These are phyloP conservation scores for Linyphia triangularis DNA, from an alignment of 2,888 invertebrate species.

Conservation along the genomic window DNA sequence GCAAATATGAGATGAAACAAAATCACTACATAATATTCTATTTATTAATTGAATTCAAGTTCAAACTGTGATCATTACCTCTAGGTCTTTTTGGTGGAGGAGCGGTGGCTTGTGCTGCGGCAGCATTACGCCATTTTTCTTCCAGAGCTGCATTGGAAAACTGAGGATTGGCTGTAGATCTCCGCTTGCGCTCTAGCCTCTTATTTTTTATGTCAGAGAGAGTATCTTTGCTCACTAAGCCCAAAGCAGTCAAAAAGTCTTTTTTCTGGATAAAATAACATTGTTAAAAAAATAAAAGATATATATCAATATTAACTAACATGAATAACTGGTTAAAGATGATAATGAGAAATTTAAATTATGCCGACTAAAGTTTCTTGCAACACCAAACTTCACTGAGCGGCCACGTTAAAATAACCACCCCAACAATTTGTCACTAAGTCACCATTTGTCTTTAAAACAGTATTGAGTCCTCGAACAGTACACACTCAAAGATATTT, in stretches of 20 bases:
- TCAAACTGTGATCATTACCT: too few relatives aligned
- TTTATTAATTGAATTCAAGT: too few relatives aligned
- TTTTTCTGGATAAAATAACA: conserved; percentile 75
- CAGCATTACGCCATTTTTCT: conserved; percentile 76
- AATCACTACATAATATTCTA: too few relatives aligned
- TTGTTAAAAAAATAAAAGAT: neutral
- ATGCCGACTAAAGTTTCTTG: neutral
- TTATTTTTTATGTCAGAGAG: conserved; percentile 78
- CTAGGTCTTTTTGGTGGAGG: conserved; percentile 62
- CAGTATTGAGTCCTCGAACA: too few relatives aligned
- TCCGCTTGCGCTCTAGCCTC: conserved; percentile 79
- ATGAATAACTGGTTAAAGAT: neutral
- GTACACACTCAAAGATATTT: too few relatives aligned
- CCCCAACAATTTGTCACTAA: too few relatives aligned
- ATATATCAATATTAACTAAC: too few relatives aligned
- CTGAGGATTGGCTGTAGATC: conserved; percentile 80
- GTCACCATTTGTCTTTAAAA: too few relatives aligned
- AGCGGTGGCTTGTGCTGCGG: conserved; percentile 58
- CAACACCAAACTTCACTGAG: too few relatives aligned
- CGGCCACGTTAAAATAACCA: too few relatives aligned
- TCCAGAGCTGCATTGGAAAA: conserved; percentile 79
- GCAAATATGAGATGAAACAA: too few relatives aligned
- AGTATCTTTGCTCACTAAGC: conserved; percentile 75
- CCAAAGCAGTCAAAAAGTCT: conserved; percentile 78
- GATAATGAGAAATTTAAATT: neutral